Evolutionary conservation across 2,113 vertebrate species (phyloP).

Genomic region (Thalassoma bifasciatum): DNA sequence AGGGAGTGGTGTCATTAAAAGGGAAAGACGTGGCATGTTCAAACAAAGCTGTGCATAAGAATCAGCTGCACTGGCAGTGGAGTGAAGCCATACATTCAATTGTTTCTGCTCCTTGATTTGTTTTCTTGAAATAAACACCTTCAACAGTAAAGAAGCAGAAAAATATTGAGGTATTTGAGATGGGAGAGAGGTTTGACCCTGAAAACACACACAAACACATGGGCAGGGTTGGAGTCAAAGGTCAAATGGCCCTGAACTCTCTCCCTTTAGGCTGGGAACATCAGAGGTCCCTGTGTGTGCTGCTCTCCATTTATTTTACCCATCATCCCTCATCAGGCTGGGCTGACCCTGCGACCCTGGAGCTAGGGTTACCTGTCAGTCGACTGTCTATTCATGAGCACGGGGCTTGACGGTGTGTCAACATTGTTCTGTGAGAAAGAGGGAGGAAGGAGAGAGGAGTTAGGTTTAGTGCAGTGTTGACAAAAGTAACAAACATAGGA

Average conservation of each 20-base stretch:
- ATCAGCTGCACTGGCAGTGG: conserved; percentile 30
- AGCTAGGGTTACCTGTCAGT: conserved; percentile 82
- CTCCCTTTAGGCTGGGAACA: conserved; percentile 71
- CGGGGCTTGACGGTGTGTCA: conserved; percentile 68
- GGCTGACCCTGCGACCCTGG: conserved; percentile 73
- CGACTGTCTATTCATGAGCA: conserved; percentile 73
- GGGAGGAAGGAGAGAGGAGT: conserved; percentile 11
- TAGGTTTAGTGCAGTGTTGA: conserved; percentile 3
- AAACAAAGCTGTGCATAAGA: conserved; percentile 56
- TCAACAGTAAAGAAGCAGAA: not conserved
- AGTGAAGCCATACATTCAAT: not conserved
- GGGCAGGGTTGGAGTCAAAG: conserved; percentile 60
- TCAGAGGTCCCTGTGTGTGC: conserved; percentile 74
- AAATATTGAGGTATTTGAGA: conserved; percentile 31
- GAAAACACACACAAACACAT: conserved; percentile 55
- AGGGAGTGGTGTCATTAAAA: conserved; percentile 26
- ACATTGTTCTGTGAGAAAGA: conserved; percentile 58
- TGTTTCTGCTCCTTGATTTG: conserved; percentile 40
- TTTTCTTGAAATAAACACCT: not conserved
- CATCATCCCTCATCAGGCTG: conserved; percentile 78
- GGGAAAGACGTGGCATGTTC: conserved; percentile 61
- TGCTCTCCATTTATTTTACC: conserved; percentile 79
- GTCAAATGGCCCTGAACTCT: conserved; percentile 74
- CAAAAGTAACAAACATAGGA: conserved; percentile 23
- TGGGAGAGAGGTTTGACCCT: conserved; percentile 50